Evolutionary conservation across 2,888 invertebrate species (phyloP).

Genomic region (Eucriotettix oculatus): DNA sequence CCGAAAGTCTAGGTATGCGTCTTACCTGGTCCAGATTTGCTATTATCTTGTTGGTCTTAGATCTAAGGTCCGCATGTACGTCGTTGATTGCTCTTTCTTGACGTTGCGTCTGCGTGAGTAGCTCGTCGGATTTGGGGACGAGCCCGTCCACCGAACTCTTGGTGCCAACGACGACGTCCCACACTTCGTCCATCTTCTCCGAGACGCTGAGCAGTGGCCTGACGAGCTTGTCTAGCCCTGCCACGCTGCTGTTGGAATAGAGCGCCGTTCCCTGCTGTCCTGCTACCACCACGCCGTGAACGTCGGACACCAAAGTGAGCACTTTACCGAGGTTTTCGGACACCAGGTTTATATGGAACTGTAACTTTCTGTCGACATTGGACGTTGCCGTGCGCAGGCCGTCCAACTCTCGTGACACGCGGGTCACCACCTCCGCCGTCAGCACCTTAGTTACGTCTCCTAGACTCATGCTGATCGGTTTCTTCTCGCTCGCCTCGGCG

Average conservation of each 20-base stretch:
- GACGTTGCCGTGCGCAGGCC: conserved; percentile 61
- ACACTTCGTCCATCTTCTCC: conserved; percentile 81
- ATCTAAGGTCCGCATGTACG: conserved; percentile 63
- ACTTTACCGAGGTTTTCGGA: conserved; percentile 68
- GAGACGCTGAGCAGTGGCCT: conserved; percentile 71
- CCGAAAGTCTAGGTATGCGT: not conserved
- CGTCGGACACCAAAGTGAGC: conserved; percentile 60
- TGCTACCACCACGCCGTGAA: conserved; percentile 60
- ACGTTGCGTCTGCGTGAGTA: conserved; percentile 68
- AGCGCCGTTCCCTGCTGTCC: not conserved
- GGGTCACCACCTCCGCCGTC: conserved; percentile 62
- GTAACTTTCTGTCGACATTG: conserved; percentile 63
- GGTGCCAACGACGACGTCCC: conserved; percentile 78
- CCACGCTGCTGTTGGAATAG: conserved; percentile 16
- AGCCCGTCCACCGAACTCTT: conserved; percentile 75
- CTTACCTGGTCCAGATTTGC: conserved; percentile 67
- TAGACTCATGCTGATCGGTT: conserved; percentile 67
- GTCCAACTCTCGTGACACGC: conserved; percentile 65
- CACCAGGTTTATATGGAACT: conserved; percentile 69
- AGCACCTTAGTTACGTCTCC: conserved; percentile 71
- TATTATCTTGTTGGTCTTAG: conserved; percentile 73
- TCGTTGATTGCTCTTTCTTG: conserved; percentile 76
- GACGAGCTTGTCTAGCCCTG: conserved; percentile 57
- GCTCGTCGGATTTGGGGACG: conserved; percentile 71
- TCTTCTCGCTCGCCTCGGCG: conserved; percentile 75